These are phyloP conservation scores for Psittacus erithacus DNA, from an alignment of 2,113 vertebrate genomes.

Conservation along the genomic window DNA sequence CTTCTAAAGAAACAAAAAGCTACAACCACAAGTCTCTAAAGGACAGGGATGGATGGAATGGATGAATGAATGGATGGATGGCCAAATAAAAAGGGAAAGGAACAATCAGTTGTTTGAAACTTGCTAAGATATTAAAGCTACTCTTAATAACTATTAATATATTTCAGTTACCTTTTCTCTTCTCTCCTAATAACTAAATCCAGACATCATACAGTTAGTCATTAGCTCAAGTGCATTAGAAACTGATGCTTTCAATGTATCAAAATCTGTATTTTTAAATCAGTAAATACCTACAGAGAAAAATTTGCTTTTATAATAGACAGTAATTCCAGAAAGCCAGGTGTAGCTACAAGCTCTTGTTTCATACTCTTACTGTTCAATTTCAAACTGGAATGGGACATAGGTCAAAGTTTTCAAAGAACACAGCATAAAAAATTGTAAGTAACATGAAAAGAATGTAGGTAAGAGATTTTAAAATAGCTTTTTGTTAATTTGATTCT, in stretches of 20 bases:
- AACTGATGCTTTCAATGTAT: background rate
- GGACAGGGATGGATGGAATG: slow-evolving; percentile 35
- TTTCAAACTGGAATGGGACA: background rate
- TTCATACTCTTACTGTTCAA: background rate
- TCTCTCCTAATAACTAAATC: slow-evolving; percentile 33
- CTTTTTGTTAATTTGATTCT: background rate
- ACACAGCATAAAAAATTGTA: background rate
- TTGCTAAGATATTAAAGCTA: slow-evolving; percentile 45
- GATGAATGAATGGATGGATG: slow-evolving; percentile 42
- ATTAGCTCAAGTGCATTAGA: background rate
- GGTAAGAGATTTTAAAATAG: background rate
- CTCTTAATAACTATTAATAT: background rate
- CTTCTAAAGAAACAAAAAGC: background rate
- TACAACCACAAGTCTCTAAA: slow-evolving; percentile 42
- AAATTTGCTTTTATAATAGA: background rate
- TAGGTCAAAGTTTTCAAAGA: background rate
- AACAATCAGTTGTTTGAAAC: slow-evolving; percentile 66
- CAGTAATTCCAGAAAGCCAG: background rate
- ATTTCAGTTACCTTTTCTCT: slow-evolving; percentile 27
- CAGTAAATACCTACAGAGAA: background rate
- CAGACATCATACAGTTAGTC: background rate
- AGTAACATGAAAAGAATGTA: background rate
- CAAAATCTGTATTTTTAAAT: background rate
- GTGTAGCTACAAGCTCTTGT: background rate
- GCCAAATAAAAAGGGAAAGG: slow-evolving; percentile 70